Percentiles rank a stretch among this genome's conserved stretches.
phyloP scores from a whole-genome alignment of 2,797 vertebrate genomes.

The Phataginus tetradactyla region DNA sequence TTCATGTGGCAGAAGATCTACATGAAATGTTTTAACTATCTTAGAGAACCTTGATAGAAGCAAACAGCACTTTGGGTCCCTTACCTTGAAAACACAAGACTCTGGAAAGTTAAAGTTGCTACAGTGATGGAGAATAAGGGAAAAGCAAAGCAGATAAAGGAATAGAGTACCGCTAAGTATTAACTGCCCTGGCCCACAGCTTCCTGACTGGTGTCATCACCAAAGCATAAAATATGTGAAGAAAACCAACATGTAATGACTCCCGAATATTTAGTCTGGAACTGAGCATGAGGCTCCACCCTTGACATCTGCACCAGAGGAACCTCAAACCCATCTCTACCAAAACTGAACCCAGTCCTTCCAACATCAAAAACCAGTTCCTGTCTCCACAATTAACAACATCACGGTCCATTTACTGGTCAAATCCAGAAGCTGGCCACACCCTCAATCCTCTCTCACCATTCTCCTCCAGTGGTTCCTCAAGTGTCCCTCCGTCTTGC shows the following conservation, averaged over 20 bases:
- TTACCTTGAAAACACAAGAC: not conserved
- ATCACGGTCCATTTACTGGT: too few relatives aligned
- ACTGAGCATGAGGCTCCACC: not conserved
- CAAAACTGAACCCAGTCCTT: not conserved
- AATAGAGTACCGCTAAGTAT: not conserved
- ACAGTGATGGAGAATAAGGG: not conserved
- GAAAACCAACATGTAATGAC: fast-evolving
- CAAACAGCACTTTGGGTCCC: not conserved
- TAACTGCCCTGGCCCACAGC: not conserved
- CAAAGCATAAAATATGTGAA: not conserved
- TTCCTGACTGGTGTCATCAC: not conserved
- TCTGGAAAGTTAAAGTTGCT: constrained; percentile 7
- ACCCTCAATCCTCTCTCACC: not conserved
- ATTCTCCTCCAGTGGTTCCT: not conserved
- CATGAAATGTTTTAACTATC: not conserved
- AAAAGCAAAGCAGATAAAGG: not conserved
- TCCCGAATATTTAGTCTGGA: not conserved
- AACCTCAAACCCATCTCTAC: not conserved
- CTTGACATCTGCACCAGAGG: not conserved
- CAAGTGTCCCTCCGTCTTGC: not conserved
- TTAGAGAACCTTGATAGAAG: not conserved
- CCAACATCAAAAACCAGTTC: not conserved
- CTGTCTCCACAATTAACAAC: fast-evolving
- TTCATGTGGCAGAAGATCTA: not conserved
- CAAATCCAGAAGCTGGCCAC: not conserved